Percentiles rank a stretch among this genome's conserved stretches.
phyloP scores from a whole-genome alignment of 2,113 vertebrate genomes.

The Scophthalmus maximus region DNA sequence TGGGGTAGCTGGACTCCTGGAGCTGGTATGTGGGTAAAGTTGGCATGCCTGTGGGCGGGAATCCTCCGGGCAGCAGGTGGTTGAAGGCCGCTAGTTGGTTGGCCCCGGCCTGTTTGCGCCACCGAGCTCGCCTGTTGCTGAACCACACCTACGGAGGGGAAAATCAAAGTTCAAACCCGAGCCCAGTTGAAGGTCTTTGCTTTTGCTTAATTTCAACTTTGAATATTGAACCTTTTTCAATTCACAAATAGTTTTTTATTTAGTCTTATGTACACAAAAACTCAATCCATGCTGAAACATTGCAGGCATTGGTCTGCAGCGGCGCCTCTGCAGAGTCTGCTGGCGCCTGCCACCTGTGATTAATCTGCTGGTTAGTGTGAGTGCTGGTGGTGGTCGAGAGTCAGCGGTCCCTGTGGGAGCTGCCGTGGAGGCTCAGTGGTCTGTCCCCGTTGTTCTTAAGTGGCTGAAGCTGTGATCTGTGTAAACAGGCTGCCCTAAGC shows the following conservation, averaged over 20 bases:
- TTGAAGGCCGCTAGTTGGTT: conserved; percentile 99
- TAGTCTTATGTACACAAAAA: neutral
- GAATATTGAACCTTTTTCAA: neutral
- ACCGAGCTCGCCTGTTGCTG: conserved; percentile 95
- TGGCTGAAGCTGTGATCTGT: conserved; percentile 81
- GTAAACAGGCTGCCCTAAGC: conserved; percentile 78
- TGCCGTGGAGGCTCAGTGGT: conserved; percentile 50
- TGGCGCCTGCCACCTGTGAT: conserved; percentile 58
- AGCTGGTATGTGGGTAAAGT: conserved; percentile 95
- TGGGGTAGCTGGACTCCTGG: conserved; percentile 91
- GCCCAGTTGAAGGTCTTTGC: neutral
- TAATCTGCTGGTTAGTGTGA: conserved; percentile 49
- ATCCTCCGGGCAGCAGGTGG: conserved; percentile 95
- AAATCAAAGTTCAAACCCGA: neutral
- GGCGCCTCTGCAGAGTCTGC: neutral
- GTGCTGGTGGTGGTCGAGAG: conserved; percentile 30
- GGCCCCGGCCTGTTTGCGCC: conserved; percentile 98
- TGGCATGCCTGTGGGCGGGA: conserved; percentile 94
- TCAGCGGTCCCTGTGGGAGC: conserved; percentile 67
- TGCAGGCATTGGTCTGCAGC: neutral
- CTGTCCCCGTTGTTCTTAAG: conserved; percentile 79
- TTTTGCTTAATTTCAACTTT: neutral
- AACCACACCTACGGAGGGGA: conserved; percentile 92
- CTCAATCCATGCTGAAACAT: neutral
- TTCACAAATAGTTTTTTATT: neutral